Conservation (phyloP, 92 coral and sea anemone species). For the Virgularia gustaviana region DNA sequence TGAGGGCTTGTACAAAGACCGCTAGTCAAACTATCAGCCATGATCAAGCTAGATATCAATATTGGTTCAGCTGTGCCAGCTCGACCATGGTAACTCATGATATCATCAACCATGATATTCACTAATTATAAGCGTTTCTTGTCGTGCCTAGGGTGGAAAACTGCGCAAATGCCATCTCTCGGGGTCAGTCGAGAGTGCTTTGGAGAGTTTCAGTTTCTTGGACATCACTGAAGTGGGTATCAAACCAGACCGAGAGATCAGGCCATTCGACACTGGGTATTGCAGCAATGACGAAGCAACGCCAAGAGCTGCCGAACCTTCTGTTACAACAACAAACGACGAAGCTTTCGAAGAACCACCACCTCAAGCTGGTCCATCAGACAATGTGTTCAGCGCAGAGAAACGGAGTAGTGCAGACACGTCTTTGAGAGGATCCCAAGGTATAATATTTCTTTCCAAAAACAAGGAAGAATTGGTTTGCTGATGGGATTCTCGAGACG, state of each 20-base stretch:
- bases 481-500: too few species aligned
- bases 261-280: constrained; percentile 75
- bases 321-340: not conserved
- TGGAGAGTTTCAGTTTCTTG: constrained; percentile 92
- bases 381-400: too few species aligned
- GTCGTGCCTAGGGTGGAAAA: constrained; percentile 61
- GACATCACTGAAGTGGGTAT: constrained; percentile 67
- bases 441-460: too few species aligned
- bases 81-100: not conserved
- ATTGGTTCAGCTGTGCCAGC: not conserved
- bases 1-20: too few species aligned
- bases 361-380: too few species aligned
- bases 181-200: constrained; percentile 88
- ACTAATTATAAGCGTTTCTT: constrained; percentile 9
- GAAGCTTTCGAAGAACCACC: too few species aligned
- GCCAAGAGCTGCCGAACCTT: constrained; percentile 5
- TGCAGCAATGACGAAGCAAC: constrained; percentile 76
- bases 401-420: too few species aligned
- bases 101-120: constrained; percentile 4
- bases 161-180: constrained; percentile 74
- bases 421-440: too few species aligned
- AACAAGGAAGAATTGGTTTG: too few species aligned
- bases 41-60: too few species aligned
- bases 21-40: too few species aligned
- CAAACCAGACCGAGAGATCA: constrained; percentile 54